A percentile compares a stretch with the other conserved stretches of the same genome.
Conservation (phyloP, 2,888 invertebrate genomes). For the Tortricodes alternella region DNA sequence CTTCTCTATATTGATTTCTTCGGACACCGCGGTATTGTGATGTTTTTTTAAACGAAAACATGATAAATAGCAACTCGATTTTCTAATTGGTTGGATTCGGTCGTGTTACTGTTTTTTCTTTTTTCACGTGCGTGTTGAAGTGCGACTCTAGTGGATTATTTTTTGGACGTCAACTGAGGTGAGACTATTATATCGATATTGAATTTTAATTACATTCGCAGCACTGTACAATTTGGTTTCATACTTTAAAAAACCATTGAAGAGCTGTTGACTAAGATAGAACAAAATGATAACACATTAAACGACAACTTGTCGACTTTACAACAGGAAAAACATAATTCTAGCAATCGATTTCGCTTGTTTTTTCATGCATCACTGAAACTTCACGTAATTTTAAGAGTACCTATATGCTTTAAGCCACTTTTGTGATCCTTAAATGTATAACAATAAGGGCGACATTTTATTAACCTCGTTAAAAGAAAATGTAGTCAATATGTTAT, state of each 20-base stretch:
- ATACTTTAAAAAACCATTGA: too few relatives aligned
- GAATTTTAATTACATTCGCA: background rate
- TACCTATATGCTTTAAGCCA: background rate
- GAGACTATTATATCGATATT: constrained; percentile 25
- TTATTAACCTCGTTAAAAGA: too few relatives aligned
- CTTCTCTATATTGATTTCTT: constrained; percentile 55
- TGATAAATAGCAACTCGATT: constrained; percentile 49
- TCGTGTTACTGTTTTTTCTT: constrained; percentile 56
- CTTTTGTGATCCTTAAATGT: background rate
- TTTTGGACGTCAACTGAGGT: constrained; percentile 53
- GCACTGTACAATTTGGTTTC: too few relatives aligned
- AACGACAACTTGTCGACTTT: background rate
- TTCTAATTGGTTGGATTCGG: constrained; percentile 33
- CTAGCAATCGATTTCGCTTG: constrained; percentile 5
- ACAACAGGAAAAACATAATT: background rate
- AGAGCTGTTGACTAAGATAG: background rate
- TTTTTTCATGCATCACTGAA: constrained; percentile 24
- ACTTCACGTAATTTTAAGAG: constrained; percentile 9
- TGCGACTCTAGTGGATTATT: constrained; percentile 26
- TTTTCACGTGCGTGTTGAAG: constrained; percentile 41
- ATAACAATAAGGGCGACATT: background rate
- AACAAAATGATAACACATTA: background rate
- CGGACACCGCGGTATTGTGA: constrained; percentile 35
- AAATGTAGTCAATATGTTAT: too few relatives aligned
- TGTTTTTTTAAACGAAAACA: constrained; percentile 40